These are phyloP conservation scores for Cetoscarus ocellatus DNA, from an alignment of 2,797 vertebrate genomes.

Conservation along the genomic window DNA sequence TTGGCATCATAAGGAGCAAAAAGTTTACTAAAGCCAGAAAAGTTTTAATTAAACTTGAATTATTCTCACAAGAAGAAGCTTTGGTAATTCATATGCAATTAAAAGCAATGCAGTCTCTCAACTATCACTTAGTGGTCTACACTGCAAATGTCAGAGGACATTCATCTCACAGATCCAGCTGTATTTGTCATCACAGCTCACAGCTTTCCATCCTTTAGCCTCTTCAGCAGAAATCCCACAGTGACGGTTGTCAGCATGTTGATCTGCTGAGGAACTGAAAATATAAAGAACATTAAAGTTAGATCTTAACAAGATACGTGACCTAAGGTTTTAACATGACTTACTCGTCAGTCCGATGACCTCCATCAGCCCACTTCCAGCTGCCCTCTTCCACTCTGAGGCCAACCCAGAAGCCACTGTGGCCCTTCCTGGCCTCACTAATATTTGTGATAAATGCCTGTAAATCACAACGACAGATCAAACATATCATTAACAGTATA, in stretches of 20 bases:
- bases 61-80: too few species aligned
- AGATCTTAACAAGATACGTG: background rate
- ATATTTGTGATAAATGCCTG: conserved; percentile 8
- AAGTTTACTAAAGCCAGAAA: too few species aligned
- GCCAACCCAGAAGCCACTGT: background rate
- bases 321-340: background rate
- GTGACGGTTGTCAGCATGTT: background rate
- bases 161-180: conserved; percentile 14
- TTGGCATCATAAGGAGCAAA: too few species aligned
- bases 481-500: too few species aligned
- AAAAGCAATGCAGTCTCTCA: too few species aligned
- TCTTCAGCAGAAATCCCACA: background rate
- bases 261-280: background rate
- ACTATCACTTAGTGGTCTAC: too few species aligned
- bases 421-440: background rate
- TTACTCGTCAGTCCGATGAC: background rate
- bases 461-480: background rate
- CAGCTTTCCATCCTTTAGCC: conserved; percentile 1
- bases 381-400: background rate
- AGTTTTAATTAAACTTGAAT: too few species aligned
- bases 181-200: conserved; percentile 1
- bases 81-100: too few species aligned
- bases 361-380: conserved; percentile 12
- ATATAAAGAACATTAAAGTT: background rate
- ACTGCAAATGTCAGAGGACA: too few species aligned